Evolutionary conservation across 2,888 invertebrate species (phyloP).

Genomic region (Pheosia gnoma): DNA sequence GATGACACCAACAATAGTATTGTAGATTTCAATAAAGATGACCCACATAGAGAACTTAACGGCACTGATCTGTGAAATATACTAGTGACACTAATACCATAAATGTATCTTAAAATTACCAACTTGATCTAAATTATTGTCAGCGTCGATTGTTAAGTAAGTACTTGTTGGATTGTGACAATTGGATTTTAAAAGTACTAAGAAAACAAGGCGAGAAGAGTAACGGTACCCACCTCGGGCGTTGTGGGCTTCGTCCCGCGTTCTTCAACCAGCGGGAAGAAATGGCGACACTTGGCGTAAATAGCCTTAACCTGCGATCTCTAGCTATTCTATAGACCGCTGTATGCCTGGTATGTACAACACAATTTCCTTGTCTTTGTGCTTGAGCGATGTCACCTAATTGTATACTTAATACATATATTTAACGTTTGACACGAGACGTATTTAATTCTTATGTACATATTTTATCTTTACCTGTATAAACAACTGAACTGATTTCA

Average conservation of each 20-base stretch:
- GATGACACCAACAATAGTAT: conserved; percentile 14
- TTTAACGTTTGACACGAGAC: conserved; percentile 10
- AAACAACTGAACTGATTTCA: not conserved
- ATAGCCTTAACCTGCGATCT: conserved; percentile 74
- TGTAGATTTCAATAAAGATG: conserved; percentile 29
- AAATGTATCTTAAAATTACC: no score
- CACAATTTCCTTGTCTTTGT: conserved; percentile 5
- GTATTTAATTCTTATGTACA: not conserved
- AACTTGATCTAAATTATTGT: no score
- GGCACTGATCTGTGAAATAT: not conserved
- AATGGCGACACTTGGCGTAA: conserved; percentile 46
- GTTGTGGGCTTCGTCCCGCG: conserved; percentile 54
- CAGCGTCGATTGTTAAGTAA: no score
- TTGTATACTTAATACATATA: no score
- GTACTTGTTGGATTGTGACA: no score
- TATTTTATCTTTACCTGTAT: not conserved
- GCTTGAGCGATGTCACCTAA: no score
- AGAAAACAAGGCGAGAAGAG: conserved; percentile 56
- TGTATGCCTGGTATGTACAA: conserved; percentile 59
- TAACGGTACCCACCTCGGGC: conserved; percentile 71
- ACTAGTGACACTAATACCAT: conserved; percentile 5
- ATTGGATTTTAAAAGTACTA: conserved; percentile 17
- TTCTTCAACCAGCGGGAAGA: conserved; percentile 65
- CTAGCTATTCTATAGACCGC: conserved; percentile 57
- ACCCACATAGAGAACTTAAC: conserved; percentile 29